Evolutionary conservation across 2,797 vertebrate genomes (phyloP).

Genomic region (Buceros bicornis): DNA sequence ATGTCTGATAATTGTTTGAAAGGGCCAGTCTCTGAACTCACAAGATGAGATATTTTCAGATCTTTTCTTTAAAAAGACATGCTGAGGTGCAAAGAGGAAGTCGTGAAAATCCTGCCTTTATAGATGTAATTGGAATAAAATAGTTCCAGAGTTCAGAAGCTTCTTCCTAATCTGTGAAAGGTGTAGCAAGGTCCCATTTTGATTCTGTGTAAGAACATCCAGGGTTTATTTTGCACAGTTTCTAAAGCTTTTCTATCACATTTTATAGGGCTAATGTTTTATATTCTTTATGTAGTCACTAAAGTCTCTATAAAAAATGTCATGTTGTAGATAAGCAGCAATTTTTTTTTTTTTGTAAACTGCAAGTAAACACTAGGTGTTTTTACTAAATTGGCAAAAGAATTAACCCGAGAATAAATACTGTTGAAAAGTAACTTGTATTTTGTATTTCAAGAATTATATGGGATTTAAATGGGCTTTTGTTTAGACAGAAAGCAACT

Average conservation of each 20-base stretch:
- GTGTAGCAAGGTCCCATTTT: neutral
- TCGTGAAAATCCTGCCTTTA: neutral
- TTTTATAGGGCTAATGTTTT: neutral
- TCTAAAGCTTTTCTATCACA: neutral
- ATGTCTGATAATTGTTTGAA: neutral
- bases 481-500: neutral
- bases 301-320: neutral
- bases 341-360: neutral
- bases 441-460: neutral
- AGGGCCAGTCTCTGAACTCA: neutral
- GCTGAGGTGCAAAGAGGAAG: neutral
- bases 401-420: constrained; percentile 16
- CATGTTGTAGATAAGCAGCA: neutral
- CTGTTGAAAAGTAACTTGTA: neutral
- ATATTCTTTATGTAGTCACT: neutral
- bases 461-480: constrained; percentile 23
- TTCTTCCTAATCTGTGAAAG: neutral
- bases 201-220: neutral
- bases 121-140: neutral
- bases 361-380: neutral
- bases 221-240: neutral
- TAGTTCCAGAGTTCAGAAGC: neutral
- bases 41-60: neutral
- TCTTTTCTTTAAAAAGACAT: neutral
- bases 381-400: neutral